Evolutionary conservation across 2,113 vertebrate genomes (phyloP).

Genomic region (Glaucomys volans): DNA sequence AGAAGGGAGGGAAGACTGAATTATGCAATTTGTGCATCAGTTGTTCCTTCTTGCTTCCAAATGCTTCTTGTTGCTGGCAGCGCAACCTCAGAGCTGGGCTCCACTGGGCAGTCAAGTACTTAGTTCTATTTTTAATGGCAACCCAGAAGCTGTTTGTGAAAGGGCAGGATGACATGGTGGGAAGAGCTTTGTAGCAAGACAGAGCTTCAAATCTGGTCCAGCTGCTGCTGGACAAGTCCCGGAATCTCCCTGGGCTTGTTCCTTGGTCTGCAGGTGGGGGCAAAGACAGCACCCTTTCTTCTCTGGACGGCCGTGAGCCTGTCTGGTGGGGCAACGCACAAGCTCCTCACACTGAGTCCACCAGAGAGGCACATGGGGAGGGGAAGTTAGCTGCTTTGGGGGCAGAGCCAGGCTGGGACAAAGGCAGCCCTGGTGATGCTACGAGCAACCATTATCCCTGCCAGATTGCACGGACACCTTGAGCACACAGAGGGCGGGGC

Average conservation of each 20-base stretch:
- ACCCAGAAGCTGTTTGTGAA: constrained; percentile 55
- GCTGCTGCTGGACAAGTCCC: constrained; percentile 27
- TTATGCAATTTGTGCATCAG: constrained; percentile 22
- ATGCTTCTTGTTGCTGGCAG: constrained; percentile 5
- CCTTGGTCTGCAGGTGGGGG: neutral
- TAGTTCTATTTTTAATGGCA: constrained; percentile 76
- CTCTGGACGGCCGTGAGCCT: neutral
- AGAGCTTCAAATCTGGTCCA: constrained; percentile 14
- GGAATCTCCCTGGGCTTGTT: neutral
- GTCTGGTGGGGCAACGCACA: fast-evolving
- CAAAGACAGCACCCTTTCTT: neutral
- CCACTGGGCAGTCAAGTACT: constrained; percentile 53
- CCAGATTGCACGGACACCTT: neutral
- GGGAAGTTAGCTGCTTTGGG: neutral
- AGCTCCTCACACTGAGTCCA: neutral
- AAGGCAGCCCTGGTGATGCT: no score
- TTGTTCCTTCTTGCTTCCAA: neutral
- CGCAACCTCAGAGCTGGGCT: constrained; percentile 26
- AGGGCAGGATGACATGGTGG: constrained; percentile 25
- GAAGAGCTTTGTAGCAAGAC: constrained; percentile 50
- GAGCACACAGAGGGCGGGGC: neutral
- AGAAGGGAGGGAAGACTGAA: neutral
- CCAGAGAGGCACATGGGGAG: neutral
- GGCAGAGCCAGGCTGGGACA: neutral
- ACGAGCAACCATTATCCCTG: no score